Percentiles rank a stretch among this genome's conserved stretches.
phyloP scores from a whole-genome alignment of 2,113 vertebrate species.

The Urocynchramus pylzowi region DNA sequence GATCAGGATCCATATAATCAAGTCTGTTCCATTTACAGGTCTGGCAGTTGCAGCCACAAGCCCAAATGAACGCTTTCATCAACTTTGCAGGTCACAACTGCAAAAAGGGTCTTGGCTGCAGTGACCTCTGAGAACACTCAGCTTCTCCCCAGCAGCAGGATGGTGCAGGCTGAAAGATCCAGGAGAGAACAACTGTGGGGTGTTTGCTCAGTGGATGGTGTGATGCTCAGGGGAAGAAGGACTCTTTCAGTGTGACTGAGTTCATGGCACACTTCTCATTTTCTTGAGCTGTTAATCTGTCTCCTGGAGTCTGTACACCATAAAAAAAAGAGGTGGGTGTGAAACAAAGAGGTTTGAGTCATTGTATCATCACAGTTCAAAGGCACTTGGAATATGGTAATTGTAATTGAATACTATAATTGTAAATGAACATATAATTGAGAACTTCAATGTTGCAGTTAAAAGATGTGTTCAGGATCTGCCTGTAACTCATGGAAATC shows the following conservation, averaged over 20 bases:
- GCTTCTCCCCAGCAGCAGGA: not conserved
- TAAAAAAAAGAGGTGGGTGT: not conserved
- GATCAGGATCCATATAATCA: not conserved
- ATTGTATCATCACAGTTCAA: not conserved
- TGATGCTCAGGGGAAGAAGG: not conserved
- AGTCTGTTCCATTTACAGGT: not conserved
- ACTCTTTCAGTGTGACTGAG: not conserved
- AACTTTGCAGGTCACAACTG: not conserved
- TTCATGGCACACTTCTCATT: not conserved
- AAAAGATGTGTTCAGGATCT: not conserved
- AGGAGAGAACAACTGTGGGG: not conserved
- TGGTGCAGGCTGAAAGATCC: not conserved
- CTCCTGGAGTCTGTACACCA: not conserved
- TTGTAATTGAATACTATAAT: slow-evolving; percentile 27
- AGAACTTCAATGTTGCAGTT: not conserved
- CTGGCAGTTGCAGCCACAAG: not conserved
- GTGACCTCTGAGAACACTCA: not conserved
- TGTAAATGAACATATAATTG: not conserved
- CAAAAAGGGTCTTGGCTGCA: not conserved
- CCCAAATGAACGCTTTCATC: not conserved
- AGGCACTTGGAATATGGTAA: slow-evolving; percentile 14
- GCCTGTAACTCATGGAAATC: slow-evolving; percentile 7
- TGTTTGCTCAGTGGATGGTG: not conserved
- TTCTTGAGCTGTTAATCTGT: not conserved
- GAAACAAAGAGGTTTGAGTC: slow-evolving; percentile 28